Percentiles rank a stretch among this genome's conserved stretches.
These are phyloP conservation scores for Bibio marci DNA, from an alignment of 2,888 invertebrate genomes.

Conservation along the genomic window DNA sequence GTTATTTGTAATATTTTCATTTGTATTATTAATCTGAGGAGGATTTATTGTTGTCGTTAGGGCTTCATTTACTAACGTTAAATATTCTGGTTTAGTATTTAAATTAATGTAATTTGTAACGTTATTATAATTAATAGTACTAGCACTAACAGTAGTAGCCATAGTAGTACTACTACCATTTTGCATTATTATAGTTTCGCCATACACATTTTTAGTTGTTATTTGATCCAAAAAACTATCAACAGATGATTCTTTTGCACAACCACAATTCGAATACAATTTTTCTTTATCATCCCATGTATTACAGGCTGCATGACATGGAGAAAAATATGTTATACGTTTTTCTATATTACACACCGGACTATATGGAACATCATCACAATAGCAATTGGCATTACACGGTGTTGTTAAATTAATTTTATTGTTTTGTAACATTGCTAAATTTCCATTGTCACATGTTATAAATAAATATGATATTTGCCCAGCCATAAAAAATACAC, in stretches of 20 bases:
- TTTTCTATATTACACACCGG: conserved; percentile 43
- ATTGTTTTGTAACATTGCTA: conserved; percentile 1
- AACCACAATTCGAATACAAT: conserved; percentile 29
- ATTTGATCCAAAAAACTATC: not conserved
- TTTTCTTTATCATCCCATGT: not conserved
- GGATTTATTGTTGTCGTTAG: too few relatives aligned
- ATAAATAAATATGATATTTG: not conserved
- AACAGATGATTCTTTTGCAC: too few relatives aligned
- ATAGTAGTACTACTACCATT: too few relatives aligned
- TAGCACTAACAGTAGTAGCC: too few relatives aligned
- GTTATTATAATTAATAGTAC: too few relatives aligned
- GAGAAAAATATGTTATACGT: conserved; percentile 45
- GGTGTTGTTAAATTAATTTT: conserved; percentile 33
- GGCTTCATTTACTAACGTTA: too few relatives aligned
- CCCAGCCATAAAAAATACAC: conserved; percentile 26
- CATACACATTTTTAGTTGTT: not conserved
- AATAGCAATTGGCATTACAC: conserved; percentile 43
- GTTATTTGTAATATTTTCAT: too few relatives aligned
- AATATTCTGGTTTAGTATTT: too few relatives aligned
- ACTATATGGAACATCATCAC: conserved; percentile 38
- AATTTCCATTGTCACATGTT: not conserved
- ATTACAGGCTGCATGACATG: conserved; percentile 56
- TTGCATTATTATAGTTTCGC: too few relatives aligned
- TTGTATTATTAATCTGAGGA: too few relatives aligned
- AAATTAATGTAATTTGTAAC: too few relatives aligned